Conservation (phyloP, 1,140 invertebrate species). For the Apis florea region DNA sequence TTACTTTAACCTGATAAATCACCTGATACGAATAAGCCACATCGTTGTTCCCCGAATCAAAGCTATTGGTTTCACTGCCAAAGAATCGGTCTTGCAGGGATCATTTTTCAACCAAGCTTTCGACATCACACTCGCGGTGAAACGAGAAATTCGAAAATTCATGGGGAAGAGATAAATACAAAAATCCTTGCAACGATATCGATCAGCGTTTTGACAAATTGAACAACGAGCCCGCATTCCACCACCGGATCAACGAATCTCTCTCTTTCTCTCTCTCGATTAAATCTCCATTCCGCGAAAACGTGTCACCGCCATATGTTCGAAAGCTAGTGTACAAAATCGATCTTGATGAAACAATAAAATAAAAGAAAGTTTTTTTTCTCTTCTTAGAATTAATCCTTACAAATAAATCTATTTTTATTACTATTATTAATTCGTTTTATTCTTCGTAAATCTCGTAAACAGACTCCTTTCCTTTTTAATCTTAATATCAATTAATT, state of each 20-base stretch:
- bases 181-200: constrained; percentile 1
- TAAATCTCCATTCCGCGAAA: background rate
- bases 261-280: too few species aligned
- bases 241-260: background rate
- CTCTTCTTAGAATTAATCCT: too few species aligned
- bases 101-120: constrained; percentile 27
- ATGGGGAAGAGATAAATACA: background rate
- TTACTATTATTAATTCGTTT: too few species aligned
- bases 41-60: background rate
- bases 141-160: background rate
- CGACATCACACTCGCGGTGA: background rate
- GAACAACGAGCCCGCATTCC: background rate
- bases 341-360: too few species aligned
- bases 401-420: too few species aligned
- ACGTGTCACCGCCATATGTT: too few species aligned
- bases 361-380: too few species aligned
- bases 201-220: background rate
- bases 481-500: too few species aligned
- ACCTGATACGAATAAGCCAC: constrained; percentile 12
- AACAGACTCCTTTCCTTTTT: too few species aligned
- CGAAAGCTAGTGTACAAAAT: too few species aligned
- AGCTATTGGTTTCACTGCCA: constrained; percentile 25
- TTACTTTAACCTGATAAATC: constrained; percentile 15
- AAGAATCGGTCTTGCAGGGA: constrained; percentile 6
- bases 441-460: background rate